Conservation (phyloP, 2,888 invertebrate genomes). For the Agelastica alni region DNA sequence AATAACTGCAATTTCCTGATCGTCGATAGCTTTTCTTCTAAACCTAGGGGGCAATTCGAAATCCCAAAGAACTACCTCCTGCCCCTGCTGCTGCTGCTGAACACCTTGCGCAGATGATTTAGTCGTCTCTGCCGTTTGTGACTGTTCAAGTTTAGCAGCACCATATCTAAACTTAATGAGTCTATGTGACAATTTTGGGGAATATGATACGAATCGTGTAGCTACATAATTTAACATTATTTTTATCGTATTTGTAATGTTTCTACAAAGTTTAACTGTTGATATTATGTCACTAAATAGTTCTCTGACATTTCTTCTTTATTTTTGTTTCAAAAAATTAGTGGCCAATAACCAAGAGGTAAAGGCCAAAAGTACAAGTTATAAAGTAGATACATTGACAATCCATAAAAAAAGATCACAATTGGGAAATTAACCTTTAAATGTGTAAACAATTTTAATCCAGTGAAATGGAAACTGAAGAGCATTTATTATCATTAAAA, state of each 20-base stretch:
- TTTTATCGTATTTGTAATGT: too few relatives aligned
- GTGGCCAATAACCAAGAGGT: too few relatives aligned
- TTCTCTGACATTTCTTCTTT: too few relatives aligned
- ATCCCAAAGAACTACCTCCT: slow-evolving; percentile 48
- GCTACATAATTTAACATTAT: slow-evolving; percentile 29
- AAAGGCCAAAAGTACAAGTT: too few relatives aligned
- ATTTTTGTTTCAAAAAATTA: too few relatives aligned
- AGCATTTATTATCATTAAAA: slow-evolving; percentile 51
- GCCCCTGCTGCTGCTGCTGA: slow-evolving; percentile 20
- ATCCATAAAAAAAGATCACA: too few relatives aligned
- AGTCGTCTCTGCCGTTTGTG: slow-evolving; percentile 19
- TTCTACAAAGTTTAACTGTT: too few relatives aligned
- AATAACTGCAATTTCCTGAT: slow-evolving; percentile 54
- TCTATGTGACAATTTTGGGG: slow-evolving; percentile 43
- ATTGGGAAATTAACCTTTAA: background rate
- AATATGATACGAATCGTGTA: slow-evolving; percentile 44
- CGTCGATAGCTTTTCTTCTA: slow-evolving; percentile 47
- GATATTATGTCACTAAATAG: slow-evolving; percentile 6
- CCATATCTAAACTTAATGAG: slow-evolving; percentile 54
- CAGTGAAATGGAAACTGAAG: slow-evolving; percentile 51
- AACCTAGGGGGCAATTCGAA: slow-evolving; percentile 53
- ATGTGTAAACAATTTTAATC: background rate
- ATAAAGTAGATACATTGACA: background rate
- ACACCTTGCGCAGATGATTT: slow-evolving; percentile 11
- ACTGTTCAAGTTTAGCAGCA: slow-evolving; percentile 41